Evolutionary conservation across 2,113 vertebrate species (phyloP).

Genomic region (Maccullochella peelii): DNA sequence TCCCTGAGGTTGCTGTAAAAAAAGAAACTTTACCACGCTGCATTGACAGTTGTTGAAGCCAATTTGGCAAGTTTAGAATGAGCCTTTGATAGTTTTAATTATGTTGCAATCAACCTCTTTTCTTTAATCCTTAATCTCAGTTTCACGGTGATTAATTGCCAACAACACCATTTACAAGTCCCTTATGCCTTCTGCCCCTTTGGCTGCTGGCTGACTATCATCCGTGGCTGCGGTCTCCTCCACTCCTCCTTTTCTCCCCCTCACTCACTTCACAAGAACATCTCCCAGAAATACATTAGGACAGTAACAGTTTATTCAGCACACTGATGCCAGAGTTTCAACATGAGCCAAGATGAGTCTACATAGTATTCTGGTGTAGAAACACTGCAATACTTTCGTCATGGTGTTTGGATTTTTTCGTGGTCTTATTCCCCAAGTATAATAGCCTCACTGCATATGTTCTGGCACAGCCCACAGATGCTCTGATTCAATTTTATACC

Average conservation of each 20-base stretch:
- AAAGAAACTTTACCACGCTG: background rate
- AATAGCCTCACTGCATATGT: conserved; percentile 13
- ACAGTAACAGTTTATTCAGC: conserved; percentile 7
- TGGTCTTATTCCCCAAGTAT: background rate
- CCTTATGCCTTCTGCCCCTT: conserved; percentile 32
- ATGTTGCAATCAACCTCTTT: conserved; percentile 38
- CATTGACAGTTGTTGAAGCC: conserved; percentile 16
- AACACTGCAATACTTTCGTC: background rate
- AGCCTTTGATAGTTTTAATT: conserved; percentile 36
- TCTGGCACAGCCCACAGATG: background rate
- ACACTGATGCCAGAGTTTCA: background rate
- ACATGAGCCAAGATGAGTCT: conserved; percentile 8
- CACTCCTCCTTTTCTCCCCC: conserved; percentile 6
- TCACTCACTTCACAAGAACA: conserved; percentile 27
- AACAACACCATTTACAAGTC: conserved; percentile 31
- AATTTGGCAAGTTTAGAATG: conserved; percentile 4
- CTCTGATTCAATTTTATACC: conserved; percentile 14
- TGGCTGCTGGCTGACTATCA: conserved; percentile 37
- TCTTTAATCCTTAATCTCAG: conserved; percentile 46
- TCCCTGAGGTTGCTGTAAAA: background rate
- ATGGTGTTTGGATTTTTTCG: background rate
- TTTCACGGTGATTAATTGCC: conserved; percentile 34
- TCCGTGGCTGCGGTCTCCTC: conserved; percentile 31
- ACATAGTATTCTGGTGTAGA: background rate
- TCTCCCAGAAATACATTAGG: conserved; percentile 21